Percentiles rank a stretch among this genome's conserved stretches.
Conservation (phyloP, 2,888 invertebrate genomes). For the Zaprionus bogoriensis region DNA sequence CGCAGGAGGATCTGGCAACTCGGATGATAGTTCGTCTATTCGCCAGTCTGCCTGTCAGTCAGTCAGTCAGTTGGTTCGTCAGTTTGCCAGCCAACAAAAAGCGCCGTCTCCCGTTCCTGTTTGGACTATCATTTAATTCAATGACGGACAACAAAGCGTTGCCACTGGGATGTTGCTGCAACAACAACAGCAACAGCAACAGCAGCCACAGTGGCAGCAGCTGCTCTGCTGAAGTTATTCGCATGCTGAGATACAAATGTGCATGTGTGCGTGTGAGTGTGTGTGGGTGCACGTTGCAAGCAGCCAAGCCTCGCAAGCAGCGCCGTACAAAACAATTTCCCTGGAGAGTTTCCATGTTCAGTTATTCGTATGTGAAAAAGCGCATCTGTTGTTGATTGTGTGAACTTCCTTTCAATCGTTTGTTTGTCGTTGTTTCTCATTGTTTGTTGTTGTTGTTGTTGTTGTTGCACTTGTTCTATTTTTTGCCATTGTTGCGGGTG, state of each 20-base stretch:
- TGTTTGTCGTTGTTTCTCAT: conserved; percentile 61
- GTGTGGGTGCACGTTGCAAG: conserved; percentile 16
- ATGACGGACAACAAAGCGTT: conserved; percentile 71
- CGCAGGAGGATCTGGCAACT: conserved; percentile 21
- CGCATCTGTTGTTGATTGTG: conserved; percentile 78
- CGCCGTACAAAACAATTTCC: conserved; percentile 73
- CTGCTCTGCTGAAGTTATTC: conserved; percentile 18
- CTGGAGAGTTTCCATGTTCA: conserved; percentile 75
- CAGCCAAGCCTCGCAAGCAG: conserved; percentile 32
- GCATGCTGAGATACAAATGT: conserved; percentile 27
- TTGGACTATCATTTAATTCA: conserved; percentile 71
- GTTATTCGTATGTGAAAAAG: conserved; percentile 77
- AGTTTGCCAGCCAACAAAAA: conserved; percentile 32
- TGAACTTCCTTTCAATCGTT: conserved; percentile 77
- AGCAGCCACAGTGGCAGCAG: too few species aligned
- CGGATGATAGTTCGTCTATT: conserved; percentile 1
- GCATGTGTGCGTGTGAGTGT: conserved; percentile 1
- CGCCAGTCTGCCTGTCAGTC: background rate
- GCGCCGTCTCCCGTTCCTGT: conserved; percentile 19
- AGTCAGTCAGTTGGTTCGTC: background rate
- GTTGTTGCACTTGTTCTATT: conserved; percentile 26
- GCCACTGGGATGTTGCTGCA: conserved; percentile 59
- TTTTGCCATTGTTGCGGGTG: conserved; percentile 46
- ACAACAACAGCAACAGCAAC: conserved; percentile 20
- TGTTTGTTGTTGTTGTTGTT: conserved; percentile 44